Percentiles rank a stretch among this genome's conserved stretches.
Conservation (phyloP, 2,888 invertebrate genomes). For the Erebia palarica region DNA sequence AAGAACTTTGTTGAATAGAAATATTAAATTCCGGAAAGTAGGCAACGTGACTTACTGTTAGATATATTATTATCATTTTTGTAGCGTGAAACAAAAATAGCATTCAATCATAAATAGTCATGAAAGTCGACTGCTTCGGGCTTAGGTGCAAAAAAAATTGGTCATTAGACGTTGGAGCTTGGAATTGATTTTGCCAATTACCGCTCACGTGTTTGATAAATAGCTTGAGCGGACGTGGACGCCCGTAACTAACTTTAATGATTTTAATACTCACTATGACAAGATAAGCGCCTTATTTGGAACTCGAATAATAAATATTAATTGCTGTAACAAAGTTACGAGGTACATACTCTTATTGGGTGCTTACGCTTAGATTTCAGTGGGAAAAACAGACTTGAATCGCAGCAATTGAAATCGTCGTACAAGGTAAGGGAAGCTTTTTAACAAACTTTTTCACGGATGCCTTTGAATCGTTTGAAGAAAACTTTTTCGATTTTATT, state of each 20-base stretch:
- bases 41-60: conserved; percentile 46
- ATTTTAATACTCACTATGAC: conserved; percentile 38
- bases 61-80: neutral
- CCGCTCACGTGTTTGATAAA: conserved; percentile 25
- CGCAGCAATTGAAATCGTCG: conserved; percentile 22
- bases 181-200: conserved; percentile 10
- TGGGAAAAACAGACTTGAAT: conserved; percentile 31
- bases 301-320: conserved; percentile 39
- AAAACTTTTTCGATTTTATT: conserved; percentile 31
- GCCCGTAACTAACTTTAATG: conserved; percentile 33
- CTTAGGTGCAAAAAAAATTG: neutral
- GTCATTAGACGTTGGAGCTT: conserved; percentile 1
- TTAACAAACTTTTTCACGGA: conserved; percentile 21
- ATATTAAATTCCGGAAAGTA: conserved; percentile 61
- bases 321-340: conserved; percentile 31
- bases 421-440: conserved; percentile 19
- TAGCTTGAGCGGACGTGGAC: conserved; percentile 40
- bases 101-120: neutral
- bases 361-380: conserved; percentile 26
- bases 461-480: conserved; percentile 21
- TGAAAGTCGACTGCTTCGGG: neutral
- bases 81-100: neutral
- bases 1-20: conserved; percentile 68
- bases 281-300: conserved; percentile 32
- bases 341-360: conserved; percentile 33